Evolutionary conservation across 2,113 vertebrate species (phyloP), one percentile per base, ranked within the genome.

Genomic region (Trachemys scripta): DNA sequence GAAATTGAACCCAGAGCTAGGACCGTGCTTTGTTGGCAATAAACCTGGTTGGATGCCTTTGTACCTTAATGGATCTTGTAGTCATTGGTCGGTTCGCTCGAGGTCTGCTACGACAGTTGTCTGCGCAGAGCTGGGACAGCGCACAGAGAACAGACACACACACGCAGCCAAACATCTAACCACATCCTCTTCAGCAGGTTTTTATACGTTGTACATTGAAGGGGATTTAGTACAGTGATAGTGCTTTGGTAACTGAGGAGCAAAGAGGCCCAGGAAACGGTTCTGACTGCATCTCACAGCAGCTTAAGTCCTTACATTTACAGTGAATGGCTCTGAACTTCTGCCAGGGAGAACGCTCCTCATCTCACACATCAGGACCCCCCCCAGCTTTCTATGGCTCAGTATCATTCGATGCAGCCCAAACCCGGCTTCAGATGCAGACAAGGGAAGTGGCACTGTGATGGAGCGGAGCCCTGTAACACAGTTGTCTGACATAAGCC

Each of bases 371-470:
- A 78, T 25, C 27, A 45, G 10, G 24, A 29, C 20, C 75, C 53
- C 6, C 38, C 24, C 42, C 25, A 8, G 24, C 42, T 27, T 78
- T 78, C 42, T 29, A 7, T 72, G n/a, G n/a, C 65, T 72, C n/a
- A 38, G 19, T 72, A 72, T 72, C 65, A 22, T 38, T 72, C 65
- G 20, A 10, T 29, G 25, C 75, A 78, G 27, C 38, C 24, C 42
- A 47, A 47, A 27, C 42, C 42, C 13, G 13, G 42, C 75, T 78
- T 78, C 75, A 45, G 42, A 78, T 25, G 47, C 75, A 47, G 25
- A 47, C 3, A 11, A 47, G 75, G 42, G 47, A 42, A 1, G 22
- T 27, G 12, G 42, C 42, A 87, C 27, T 8, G 35, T 0, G 0
- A 88, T 53, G 17, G n/a, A 80, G 14, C 35, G 80, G 57, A 42